These are phyloP conservation scores for Thera britannica DNA, from an alignment of 2,888 invertebrate genomes.

Conservation along the genomic window DNA sequence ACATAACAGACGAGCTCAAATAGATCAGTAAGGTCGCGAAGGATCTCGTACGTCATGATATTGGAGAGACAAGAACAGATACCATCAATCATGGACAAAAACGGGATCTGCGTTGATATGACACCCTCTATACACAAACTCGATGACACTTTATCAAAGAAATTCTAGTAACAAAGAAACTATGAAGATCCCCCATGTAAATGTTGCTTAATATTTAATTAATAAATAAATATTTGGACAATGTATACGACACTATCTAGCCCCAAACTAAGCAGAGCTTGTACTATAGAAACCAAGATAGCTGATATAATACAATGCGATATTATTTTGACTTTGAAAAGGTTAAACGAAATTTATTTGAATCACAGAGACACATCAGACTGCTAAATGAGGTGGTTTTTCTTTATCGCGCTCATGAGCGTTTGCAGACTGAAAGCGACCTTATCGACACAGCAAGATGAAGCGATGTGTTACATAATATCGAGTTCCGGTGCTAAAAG, in stretches of 20 bases:
- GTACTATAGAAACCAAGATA: too few species aligned
- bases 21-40: slow-evolving; percentile 43
- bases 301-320: too few species aligned
- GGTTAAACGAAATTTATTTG: neutral
- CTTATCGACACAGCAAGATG: slow-evolving; percentile 14
- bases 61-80: slow-evolving; percentile 44
- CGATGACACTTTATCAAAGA: slow-evolving; percentile 22
- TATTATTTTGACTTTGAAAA: too few species aligned
- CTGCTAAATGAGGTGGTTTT: neutral
- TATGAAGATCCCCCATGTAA: slow-evolving; percentile 2
- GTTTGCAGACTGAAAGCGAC: slow-evolving; percentile 4
- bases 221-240: too few species aligned
- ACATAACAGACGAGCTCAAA: slow-evolving; percentile 22
- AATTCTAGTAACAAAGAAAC: slow-evolving; percentile 16
- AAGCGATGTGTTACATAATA: slow-evolving; percentile 23
- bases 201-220: too few species aligned
- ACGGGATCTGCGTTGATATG: slow-evolving; percentile 66
- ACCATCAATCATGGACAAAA: slow-evolving; percentile 77
- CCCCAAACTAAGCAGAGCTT: too few species aligned
- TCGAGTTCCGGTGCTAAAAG: slow-evolving; percentile 25
- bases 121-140: slow-evolving; percentile 47
- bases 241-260: too few species aligned
- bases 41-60: slow-evolving; percentile 24
- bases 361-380: neutral
- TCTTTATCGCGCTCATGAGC: neutral